Conservation (phyloP, 1,140 invertebrate genomes). For the Globodera ellingtonae region DNA sequence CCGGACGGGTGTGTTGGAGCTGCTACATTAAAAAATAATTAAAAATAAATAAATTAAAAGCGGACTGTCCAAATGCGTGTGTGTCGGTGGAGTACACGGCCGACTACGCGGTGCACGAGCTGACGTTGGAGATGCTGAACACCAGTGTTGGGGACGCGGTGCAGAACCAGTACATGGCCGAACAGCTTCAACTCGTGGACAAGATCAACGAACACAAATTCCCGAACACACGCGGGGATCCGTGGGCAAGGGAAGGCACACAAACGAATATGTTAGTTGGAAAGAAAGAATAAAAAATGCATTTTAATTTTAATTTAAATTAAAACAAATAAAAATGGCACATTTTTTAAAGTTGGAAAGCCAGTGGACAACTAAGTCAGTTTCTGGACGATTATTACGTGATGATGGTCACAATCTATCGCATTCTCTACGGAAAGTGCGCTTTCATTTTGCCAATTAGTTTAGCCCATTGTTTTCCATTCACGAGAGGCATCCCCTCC, state of each 20-base stretch:
- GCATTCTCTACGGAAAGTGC: conserved; percentile 37
- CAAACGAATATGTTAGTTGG: conserved; percentile 15
- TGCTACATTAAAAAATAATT: not conserved
- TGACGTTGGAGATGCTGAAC: conserved; percentile 36
- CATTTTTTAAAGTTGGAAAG: conserved; percentile 20
- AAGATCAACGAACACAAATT: conserved; percentile 33
- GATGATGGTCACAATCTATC: conserved; percentile 15
- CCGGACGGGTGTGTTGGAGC: not conserved
- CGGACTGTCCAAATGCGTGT: conserved; percentile 32
- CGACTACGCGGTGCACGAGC: conserved; percentile 22
- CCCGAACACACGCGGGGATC: conserved; percentile 1
- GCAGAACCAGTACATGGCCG: conserved; percentile 4
- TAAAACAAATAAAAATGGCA: not conserved
- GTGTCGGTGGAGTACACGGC: conserved; percentile 23
- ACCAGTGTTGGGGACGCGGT: conserved; percentile 19
- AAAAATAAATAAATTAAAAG: not conserved
- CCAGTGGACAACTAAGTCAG: not conserved
- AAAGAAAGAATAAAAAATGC: not conserved
- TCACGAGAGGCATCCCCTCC: no score
- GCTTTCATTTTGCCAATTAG: no score
- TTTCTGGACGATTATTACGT: conserved; percentile 20
- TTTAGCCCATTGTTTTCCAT: no score
- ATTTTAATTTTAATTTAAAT: not conserved
- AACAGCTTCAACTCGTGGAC: conserved; percentile 26
- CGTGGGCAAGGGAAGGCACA: not conserved